Percentiles rank a stretch among this genome's conserved stretches.
Conservation (phyloP, 2,113 vertebrate genomes). For the Ammodytes dubius region DNA sequence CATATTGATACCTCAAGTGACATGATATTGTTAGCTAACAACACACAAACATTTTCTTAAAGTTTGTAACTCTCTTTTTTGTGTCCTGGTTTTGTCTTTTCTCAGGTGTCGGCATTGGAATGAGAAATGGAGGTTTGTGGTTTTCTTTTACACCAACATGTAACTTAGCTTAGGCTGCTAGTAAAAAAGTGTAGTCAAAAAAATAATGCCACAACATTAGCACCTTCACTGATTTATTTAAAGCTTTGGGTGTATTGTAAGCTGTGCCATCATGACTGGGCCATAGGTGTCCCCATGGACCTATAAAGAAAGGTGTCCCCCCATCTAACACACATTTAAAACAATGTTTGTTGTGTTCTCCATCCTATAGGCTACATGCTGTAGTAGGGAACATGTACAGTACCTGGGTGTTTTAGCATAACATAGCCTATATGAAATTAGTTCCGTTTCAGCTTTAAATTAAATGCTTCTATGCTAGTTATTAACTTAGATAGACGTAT, state of each 20-base stretch:
- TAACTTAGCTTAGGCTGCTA: background rate
- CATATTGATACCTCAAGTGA: no score
- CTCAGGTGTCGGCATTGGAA: conserved; percentile 64
- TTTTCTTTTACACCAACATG: background rate
- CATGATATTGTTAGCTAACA: background rate
- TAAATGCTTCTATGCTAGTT: background rate
- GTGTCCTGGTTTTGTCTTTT: background rate
- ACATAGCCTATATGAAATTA: background rate
- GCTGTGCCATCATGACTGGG: background rate
- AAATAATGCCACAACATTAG: background rate
- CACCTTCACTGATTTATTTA: background rate
- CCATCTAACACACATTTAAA: background rate
- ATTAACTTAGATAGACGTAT: background rate
- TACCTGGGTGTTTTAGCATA: background rate
- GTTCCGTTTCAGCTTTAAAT: background rate
- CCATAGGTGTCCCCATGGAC: no score
- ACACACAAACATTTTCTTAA: background rate
- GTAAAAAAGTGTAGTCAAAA: background rate
- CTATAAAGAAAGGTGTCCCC: no score
- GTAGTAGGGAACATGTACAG: background rate
- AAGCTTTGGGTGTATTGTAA: background rate
- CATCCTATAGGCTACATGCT: background rate
- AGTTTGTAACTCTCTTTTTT: background rate
- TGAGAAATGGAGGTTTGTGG: conserved; percentile 74
- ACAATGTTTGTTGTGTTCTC: no score